Evolutionary conservation across 2,888 invertebrate species (phyloP), one percentile per base, ranked within the genome.

Genomic region (Eupithecia vulgata): DNA sequence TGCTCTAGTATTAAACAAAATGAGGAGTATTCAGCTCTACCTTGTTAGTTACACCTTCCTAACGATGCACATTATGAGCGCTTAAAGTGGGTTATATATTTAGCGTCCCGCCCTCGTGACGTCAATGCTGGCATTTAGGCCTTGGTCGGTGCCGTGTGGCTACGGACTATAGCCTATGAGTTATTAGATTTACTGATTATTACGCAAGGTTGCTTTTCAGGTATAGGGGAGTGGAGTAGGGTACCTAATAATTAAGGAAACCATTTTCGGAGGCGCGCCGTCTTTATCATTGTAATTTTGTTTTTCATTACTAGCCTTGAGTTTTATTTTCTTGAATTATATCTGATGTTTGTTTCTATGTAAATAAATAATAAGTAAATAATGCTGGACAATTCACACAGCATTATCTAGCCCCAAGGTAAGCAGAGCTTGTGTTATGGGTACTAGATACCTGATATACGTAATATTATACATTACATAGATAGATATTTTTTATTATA

Each of bases 91-190:
- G 45, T 62, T 65, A 70, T 80, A 92, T 90, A 90, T 91, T 89
- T 91, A 91, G 90, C 85, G 79, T 81, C 84, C 87, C 87, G 87
- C 88, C 89, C 87, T 81, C 84, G 79, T 93, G 93, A 94, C 93
- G 93, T 93, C 91, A 94, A 90, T 84, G 82, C 88, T 92, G 93
- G 90, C 93, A 94, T 94, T 94, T 93, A 85, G 87, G 88, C 84
- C 84, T 87, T 84, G 84, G 73, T 67, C 42, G 62, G 59, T 69
- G 52, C 35, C 69, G 71, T 73, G 76, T 76, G 68, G 74, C 70
- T 71, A 70, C 71, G 68, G 72, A 37, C 61, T 74, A 68, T 67
- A 72, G 74, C 59, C 64, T 74, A 70, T 67, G 76, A 75, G 71
- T 73, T 77, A 78, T 75, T 68, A 61, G 68, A 67, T 45, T 65